Evolutionary conservation across 2,797 vertebrate species (phyloP).

Genomic region (Balearica regulorum): DNA sequence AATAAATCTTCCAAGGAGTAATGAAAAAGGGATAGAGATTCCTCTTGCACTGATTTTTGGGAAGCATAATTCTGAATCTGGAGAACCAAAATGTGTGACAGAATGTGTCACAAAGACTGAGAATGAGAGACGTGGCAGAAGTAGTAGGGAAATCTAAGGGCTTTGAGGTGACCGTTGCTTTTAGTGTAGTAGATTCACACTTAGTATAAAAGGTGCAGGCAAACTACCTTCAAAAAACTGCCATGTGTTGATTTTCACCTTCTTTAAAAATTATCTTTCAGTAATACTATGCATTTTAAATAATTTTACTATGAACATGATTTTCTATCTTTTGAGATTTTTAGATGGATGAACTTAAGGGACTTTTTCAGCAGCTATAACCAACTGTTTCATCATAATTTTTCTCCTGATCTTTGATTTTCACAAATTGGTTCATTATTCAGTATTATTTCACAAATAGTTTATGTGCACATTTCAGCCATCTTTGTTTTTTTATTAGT

Average conservation of each 20-base stretch:
- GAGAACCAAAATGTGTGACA: neutral
- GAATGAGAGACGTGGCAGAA: neutral
- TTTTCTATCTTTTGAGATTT: neutral
- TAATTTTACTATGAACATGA: neutral
- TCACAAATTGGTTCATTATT: neutral
- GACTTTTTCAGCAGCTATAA: neutral
- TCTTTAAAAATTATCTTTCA: neutral
- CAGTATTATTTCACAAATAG: neutral
- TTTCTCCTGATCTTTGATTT: neutral
- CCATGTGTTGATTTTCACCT: neutral
- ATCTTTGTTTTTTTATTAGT: neutral
- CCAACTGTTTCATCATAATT: neutral
- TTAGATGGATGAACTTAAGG: neutral
- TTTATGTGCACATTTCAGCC: neutral
- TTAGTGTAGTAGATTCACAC: neutral
- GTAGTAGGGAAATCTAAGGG: neutral
- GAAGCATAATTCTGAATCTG: neutral
- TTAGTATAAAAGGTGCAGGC: neutral
- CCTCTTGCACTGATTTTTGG: neutral
- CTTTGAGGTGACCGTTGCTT: neutral
- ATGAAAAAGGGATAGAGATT: neutral
- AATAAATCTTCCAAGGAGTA: neutral
- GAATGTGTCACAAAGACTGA: neutral
- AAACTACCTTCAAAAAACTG: neutral
- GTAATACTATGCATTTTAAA: neutral